Base-by-base conservation (phyloP, 2,888 invertebrate species). In the Poecilus cupreus region DNA sequence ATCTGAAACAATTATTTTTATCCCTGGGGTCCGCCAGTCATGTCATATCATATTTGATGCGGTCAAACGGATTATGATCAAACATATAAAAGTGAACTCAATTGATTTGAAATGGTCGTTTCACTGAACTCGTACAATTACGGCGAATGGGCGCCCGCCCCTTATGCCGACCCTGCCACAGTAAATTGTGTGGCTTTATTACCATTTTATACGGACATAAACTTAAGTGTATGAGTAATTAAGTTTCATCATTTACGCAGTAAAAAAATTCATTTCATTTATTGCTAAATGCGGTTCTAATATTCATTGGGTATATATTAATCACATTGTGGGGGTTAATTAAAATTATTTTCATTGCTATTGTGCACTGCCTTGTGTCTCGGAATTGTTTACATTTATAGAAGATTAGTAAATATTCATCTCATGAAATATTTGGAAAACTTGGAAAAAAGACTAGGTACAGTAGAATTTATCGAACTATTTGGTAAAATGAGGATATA, bases 161-260 rank as follows among this genome's bases (percentile, higher is more conserved):
- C 24, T 37, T 46, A 43, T 10, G 0, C 22, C 24, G 20, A 20
- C 16, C 22, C 68, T 60, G 32, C 13, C 18, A 22, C 46, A 78
- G 78, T 64, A 78, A 78, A 78, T 78, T 64, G 64, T 46, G 26
- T 8, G 18, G 64, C 26, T 78, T 78, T 78, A 78, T 49, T 43
- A 64, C 46, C 64, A 64, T 64, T 64, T 78, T 64, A 78, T 64
- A 60, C 39, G 57, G 46, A 64, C 78, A 64, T 78, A 78, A 78
- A 78, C 43, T 78, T 78, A 78, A 78, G 64, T 64, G 78, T 64
- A 46, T 78, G 46, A 57, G 78, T 46, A 78, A 78, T 78, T 68
- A 78, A 78, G 57, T 78, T 78, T 37, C 32, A 54, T 75, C 54
- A 54, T 75, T 75, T 54, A 18, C 20, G 32, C 51, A n/a, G n/a